Conservation (phyloP, 2,797 vertebrate species). For the Darevskia nairensis region DNA sequence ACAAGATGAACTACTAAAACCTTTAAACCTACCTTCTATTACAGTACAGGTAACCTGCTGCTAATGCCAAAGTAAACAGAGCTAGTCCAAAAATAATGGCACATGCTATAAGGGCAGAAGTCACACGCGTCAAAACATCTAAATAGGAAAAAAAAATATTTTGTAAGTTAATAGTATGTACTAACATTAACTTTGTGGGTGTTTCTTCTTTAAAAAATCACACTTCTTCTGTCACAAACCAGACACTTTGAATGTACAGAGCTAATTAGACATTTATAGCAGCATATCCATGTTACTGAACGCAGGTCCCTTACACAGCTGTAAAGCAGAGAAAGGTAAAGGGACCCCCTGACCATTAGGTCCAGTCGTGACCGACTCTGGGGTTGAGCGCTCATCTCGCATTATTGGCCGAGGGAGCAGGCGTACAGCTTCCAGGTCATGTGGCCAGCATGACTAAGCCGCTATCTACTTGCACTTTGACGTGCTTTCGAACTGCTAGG, state of each 20-base stretch:
- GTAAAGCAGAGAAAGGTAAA: not conserved
- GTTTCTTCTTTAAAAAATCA: not conserved
- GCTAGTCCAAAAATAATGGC: conserved; percentile 53
- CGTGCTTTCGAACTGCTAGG: no score
- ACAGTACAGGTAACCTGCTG: conserved; percentile 63
- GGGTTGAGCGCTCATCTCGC: no score
- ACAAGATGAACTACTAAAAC: conserved; percentile 27
- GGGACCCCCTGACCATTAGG: no score
- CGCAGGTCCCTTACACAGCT: not conserved
- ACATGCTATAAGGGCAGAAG: conserved; percentile 58
- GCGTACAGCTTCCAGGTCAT: no score
- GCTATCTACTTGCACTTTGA: no score
- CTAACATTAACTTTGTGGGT: not conserved
- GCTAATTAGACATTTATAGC: no score
- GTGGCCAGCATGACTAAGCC: no score
- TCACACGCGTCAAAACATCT: conserved; percentile 60
- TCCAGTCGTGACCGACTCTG: no score
- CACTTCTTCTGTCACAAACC: not conserved
- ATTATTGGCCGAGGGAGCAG: no score
- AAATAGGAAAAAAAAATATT: conserved; percentile 41
- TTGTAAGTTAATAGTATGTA: conserved; percentile 24
- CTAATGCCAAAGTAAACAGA: conserved; percentile 61
- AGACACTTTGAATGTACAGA: not conserved
- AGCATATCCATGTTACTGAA: not conserved
- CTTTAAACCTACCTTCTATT: conserved; percentile 65